A percentile compares a stretch with the other conserved stretches of the same genome.
These are phyloP conservation scores for Athripsodes cinereus DNA, from an alignment of 2,888 invertebrate species.

Conservation along the genomic window DNA sequence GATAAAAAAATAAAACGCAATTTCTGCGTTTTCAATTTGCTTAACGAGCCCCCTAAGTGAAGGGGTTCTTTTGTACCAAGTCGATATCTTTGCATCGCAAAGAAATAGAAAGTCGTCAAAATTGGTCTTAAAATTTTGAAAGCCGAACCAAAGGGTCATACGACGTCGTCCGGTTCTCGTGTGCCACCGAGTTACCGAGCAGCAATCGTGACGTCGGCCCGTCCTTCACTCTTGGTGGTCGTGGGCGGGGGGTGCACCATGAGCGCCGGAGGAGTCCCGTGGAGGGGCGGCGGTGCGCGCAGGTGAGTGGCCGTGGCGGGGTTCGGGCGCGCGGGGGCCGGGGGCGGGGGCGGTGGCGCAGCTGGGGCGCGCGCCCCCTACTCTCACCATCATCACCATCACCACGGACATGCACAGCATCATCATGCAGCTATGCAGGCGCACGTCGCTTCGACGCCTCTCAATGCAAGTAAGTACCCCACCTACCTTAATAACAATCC, in stretches of 20 bases:
- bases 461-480: slow-evolving; percentile 45
- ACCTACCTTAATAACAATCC: too few species aligned
- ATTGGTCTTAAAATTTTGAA: background rate
- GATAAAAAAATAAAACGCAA: too few species aligned
- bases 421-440: slow-evolving; percentile 39
- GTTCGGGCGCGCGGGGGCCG: slow-evolving; percentile 23
- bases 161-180: background rate
- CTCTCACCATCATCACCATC: slow-evolving; percentile 27
- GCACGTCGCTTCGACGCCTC: slow-evolving; percentile 45
- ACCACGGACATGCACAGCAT: slow-evolving; percentile 23
- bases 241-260: slow-evolving; percentile 10
- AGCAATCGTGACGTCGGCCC: slow-evolving; percentile 9
- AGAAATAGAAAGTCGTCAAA: background rate
- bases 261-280: slow-evolving; percentile 13
- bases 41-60: background rate
- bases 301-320: slow-evolving; percentile 23
- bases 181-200: background rate
- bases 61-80: background rate
- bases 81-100: background rate
- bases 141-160: background rate
- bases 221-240: slow-evolving; percentile 9
- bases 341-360: slow-evolving; percentile 29
- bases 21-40: background rate
- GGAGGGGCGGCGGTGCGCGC: slow-evolving; percentile 16
- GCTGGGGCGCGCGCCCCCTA: slow-evolving; percentile 43